phyloP scores from a whole-genome alignment of 1,140 invertebrate species.

The Brachionus rubens region DNA sequence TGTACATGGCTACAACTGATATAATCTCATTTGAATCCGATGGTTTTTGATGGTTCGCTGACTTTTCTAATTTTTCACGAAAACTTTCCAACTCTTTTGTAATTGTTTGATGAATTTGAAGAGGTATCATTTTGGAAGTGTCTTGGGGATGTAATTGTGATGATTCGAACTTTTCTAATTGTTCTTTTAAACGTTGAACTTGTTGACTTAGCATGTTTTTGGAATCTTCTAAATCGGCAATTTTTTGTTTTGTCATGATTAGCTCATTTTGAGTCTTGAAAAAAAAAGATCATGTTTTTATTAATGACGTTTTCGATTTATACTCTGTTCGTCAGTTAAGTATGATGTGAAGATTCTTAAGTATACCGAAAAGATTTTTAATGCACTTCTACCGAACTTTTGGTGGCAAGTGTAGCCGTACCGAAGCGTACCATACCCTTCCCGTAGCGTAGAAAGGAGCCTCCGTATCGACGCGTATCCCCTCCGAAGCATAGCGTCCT shows the following conservation, averaged over 20 bases:
- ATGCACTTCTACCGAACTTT: too few species aligned
- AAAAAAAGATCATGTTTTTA: background rate
- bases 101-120: constrained; percentile 10
- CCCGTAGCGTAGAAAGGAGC: too few species aligned
- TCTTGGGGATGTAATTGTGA: background rate
- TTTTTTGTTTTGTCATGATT: constrained; percentile 20
- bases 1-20: constrained; percentile 11
- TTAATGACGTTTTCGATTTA: background rate
- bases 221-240: constrained; percentile 34
- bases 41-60: background rate
- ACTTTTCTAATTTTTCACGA: background rate
- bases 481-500: too few species aligned
- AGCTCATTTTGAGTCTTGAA: constrained; percentile 1
- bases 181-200: constrained; percentile 34
- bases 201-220: background rate
- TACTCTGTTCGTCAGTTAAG: background rate
- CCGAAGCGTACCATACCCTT: too few species aligned
- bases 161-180: constrained; percentile 29
- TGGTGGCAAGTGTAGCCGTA: too few species aligned
- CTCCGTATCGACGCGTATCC: too few species aligned
- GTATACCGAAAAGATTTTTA: too few species aligned
- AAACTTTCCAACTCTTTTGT: constrained; percentile 34
- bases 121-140: background rate
- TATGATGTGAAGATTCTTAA: too few species aligned
- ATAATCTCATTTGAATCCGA: background rate